These are phyloP conservation scores for Clarias fuscus DNA, from an alignment of 2,797 vertebrate species.

Conservation along the genomic window DNA sequence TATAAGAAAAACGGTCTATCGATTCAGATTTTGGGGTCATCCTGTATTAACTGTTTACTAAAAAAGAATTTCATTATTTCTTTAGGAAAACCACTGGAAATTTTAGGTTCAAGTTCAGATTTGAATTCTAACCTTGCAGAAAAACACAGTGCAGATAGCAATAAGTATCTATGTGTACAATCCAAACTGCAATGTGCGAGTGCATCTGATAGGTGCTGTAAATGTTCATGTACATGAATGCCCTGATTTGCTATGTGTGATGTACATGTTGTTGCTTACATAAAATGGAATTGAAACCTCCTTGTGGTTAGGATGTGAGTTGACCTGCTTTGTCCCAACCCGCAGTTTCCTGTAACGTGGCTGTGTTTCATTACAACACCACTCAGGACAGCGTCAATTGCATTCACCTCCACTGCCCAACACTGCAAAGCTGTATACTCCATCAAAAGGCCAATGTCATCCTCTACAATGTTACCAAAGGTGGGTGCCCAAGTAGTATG, in stretches of 20 bases:
- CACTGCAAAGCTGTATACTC: constrained; percentile 86
- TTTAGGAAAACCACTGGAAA: neutral
- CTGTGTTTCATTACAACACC: constrained; percentile 85
- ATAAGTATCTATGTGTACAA: neutral
- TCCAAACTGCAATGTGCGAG: neutral
- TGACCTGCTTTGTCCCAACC: neutral
- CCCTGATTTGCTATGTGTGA: neutral
- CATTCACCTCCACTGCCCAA: constrained; percentile 87
- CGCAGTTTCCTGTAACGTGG: constrained; percentile 90
- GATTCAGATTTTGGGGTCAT: too few relatives aligned
- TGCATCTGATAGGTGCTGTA: neutral
- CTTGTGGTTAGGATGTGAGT: neutral
- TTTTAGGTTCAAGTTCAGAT: neutral
- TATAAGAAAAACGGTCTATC: too few relatives aligned
- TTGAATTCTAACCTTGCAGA: neutral
- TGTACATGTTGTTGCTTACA: neutral
- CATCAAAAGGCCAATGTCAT: constrained; percentile 76
- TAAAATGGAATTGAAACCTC: neutral
- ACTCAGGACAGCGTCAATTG: constrained; percentile 81
- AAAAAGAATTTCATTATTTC: neutral
- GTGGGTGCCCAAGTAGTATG: constrained; percentile 63
- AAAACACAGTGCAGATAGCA: neutral
- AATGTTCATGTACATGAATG: neutral
- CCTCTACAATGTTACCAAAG: constrained; percentile 89
- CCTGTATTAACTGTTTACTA: neutral